Evolutionary conservation across 2,113 vertebrate species (phyloP).

Genomic region (Petroica traversi): DNA sequence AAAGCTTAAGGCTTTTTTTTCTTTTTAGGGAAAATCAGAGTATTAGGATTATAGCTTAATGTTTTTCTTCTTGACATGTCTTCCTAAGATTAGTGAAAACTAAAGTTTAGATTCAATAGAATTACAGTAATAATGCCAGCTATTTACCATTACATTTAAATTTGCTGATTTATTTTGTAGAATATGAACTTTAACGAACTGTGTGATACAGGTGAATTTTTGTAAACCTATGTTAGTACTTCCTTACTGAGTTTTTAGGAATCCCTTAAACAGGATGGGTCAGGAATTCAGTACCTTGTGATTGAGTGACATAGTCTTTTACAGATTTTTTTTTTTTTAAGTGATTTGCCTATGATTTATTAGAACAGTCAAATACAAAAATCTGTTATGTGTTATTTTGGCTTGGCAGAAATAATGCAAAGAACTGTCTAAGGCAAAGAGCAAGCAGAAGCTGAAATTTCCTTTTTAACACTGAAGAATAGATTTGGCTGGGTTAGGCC

Average conservation of each 20-base stretch:
- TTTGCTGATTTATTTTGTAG: not conserved
- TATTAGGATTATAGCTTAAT: not conserved
- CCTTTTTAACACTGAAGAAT: constrained; percentile 56
- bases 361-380: not conserved
- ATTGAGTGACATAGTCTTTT: not conserved
- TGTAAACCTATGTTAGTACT: not conserved
- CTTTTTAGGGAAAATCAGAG: not conserved
- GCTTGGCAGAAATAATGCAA: constrained; percentile 43
- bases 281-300: not conserved
- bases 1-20: not conserved
- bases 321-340: not conserved
- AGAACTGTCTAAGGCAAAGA: constrained; percentile 29
- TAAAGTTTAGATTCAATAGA: not conserved
- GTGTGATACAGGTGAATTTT: not conserved
- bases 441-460: constrained; percentile 59
- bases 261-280: not conserved
- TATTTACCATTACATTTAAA: not conserved
- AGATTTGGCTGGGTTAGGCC: constrained; percentile 24
- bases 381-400: constrained; percentile 42
- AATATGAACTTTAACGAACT: not conserved
- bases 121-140: not conserved
- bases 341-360: not conserved
- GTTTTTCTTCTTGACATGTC: not conserved
- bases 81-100: not conserved
- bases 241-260: not conserved